phyloP scores from a whole-genome alignment of 2,113 vertebrate species.

The Callopanchax toddi region DNA sequence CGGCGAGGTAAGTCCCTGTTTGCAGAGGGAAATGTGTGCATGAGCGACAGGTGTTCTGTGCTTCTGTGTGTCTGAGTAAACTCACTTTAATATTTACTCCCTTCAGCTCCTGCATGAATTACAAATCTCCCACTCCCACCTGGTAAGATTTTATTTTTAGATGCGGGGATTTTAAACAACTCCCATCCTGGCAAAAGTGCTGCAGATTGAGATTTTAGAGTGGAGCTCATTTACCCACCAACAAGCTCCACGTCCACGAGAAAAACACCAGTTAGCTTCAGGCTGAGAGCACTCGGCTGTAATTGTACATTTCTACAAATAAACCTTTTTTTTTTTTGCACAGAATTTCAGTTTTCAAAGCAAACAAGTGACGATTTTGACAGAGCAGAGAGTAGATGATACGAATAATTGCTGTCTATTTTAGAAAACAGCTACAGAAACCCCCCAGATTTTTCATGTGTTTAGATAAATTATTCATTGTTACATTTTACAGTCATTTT shows the following conservation, averaged over 20 bases:
- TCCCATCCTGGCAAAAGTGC: not conserved
- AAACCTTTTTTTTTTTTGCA: not conserved
- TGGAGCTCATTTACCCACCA: slow-evolving; percentile 5
- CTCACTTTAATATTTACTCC: slow-evolving; percentile 7
- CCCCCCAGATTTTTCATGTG: not conserved
- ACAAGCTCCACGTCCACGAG: slow-evolving; percentile 5
- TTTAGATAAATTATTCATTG: not conserved
- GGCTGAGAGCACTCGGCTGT: not conserved
- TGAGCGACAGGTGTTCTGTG: not conserved
- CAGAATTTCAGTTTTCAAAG: not conserved
- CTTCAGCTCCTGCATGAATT: slow-evolving; percentile 1
- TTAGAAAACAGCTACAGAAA: not conserved
- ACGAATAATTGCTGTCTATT: not conserved
- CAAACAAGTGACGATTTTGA: not conserved
- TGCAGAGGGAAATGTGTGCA: slow-evolving; percentile 4
- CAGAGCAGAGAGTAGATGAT: too few relatives aligned
- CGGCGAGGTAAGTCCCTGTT: not conserved
- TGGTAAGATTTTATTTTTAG: slow-evolving; percentile 24
- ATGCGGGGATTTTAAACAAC: slow-evolving; percentile 14
- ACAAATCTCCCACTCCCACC: slow-evolving; percentile 25
- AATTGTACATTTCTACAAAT: not conserved
- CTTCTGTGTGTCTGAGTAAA: not conserved
- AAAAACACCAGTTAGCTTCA: slow-evolving; percentile 1
- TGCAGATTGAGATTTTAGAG: slow-evolving; percentile 3
- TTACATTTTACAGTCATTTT: too few relatives aligned